Percentiles rank a stretch among this genome's conserved stretches.
These are phyloP conservation scores for Nephrocerus scutellatus DNA, from an alignment of 2,888 invertebrate species.

Conservation along the genomic window DNA sequence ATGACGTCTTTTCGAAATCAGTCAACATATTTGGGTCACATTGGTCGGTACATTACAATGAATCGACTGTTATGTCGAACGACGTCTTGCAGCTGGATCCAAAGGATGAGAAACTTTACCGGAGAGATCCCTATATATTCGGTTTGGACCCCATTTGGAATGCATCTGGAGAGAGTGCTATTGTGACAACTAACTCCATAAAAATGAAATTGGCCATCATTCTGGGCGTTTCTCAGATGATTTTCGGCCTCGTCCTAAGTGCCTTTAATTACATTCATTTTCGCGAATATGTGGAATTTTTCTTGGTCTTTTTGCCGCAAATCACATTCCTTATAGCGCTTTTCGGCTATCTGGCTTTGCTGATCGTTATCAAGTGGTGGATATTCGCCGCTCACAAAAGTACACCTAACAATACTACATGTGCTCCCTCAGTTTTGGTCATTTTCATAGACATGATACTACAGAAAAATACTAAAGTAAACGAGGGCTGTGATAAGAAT, in stretches of 20 bases:
- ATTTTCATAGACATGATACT: constrained; percentile 74
- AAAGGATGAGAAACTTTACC: constrained; percentile 36
- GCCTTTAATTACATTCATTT: constrained; percentile 67
- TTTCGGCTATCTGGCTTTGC: constrained; percentile 81
- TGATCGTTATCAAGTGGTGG: constrained; percentile 89
- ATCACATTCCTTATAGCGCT: constrained; percentile 73
- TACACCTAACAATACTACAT: constrained; percentile 43
- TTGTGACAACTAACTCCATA: constrained; percentile 85
- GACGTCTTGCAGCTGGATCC: constrained; percentile 57
- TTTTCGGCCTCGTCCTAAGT: constrained; percentile 79
- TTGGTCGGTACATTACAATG: constrained; percentile 61
- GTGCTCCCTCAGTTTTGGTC: constrained; percentile 69
- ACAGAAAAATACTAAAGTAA: constrained; percentile 47
- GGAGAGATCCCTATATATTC: constrained; percentile 57
- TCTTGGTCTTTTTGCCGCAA: constrained; percentile 85
- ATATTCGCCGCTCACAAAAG: constrained; percentile 54
- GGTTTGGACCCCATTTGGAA: constrained; percentile 76
- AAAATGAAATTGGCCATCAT: constrained; percentile 96
- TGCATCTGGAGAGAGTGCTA: constrained; percentile 71
- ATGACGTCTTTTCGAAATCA: constrained; percentile 90
- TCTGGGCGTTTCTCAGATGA: constrained; percentile 88
- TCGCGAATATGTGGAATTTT: constrained; percentile 56
- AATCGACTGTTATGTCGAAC: constrained; percentile 45
- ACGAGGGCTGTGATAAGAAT: constrained; percentile 49
- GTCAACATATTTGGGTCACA: constrained; percentile 85